Conservation (phyloP, 2,113 vertebrate species). For the Candoia aspera region DNA sequence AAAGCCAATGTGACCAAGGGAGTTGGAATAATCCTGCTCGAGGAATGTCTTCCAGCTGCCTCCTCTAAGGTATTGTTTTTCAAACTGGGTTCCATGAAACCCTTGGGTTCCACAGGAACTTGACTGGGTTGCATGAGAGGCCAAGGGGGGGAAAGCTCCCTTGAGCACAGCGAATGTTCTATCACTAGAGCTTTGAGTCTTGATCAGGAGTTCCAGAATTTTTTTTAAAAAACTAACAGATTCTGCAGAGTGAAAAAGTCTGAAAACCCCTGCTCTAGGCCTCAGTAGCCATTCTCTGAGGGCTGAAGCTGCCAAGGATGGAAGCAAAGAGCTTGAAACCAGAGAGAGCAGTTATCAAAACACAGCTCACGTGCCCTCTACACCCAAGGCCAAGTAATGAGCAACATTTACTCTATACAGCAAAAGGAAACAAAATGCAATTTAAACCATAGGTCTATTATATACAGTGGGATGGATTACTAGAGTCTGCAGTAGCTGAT, state of each 20-base stretch:
- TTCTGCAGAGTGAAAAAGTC: neutral
- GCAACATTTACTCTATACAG: neutral
- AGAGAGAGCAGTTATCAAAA: neutral
- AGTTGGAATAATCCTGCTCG: neutral
- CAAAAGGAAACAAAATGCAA: neutral
- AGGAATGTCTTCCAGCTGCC: neutral
- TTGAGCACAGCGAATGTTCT: neutral
- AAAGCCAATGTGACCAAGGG: neutral
- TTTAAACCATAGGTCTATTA: neutral
- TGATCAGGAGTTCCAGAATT: neutral
- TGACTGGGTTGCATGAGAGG: neutral
- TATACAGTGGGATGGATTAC: neutral
- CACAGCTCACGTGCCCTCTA: neutral
- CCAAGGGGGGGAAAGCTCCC: neutral
- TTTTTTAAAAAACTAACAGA: fast-evolving
- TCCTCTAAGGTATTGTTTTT: neutral
- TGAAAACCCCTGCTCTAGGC: neutral
- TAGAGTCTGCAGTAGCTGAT: neutral
- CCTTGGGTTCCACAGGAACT: neutral
- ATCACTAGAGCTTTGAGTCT: neutral
- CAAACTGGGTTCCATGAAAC: neutral
- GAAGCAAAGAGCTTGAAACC: neutral
- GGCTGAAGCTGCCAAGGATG: neutral
- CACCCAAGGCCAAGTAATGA: neutral
- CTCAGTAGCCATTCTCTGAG: neutral